Conservation (phyloP, 2,113 vertebrate species). For the Catharus fuscescens region DNA sequence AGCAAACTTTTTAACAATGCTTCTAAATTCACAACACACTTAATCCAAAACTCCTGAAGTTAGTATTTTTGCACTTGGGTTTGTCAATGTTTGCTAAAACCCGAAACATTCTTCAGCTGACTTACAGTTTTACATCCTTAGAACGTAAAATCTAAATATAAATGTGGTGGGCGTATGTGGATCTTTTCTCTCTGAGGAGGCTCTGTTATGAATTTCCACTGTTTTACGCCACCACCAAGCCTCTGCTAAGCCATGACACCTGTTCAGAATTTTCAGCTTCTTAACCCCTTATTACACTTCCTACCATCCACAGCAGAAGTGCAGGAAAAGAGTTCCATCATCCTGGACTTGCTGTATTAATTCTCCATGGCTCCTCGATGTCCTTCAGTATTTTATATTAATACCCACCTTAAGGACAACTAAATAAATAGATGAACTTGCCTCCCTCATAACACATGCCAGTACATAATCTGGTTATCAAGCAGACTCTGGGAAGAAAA, state of each 20-base stretch:
- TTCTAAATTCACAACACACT: not conserved
- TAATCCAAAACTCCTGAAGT: not conserved
- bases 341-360: not conserved
- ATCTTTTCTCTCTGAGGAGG: constrained; percentile 47
- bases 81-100: constrained; percentile 4
- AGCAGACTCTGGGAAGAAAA: not conserved
- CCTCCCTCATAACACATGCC: not conserved
- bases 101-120: not conserved
- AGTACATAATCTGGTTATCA: not conserved
- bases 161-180: constrained; percentile 57
- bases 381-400: not conserved
- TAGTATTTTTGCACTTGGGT: not conserved
- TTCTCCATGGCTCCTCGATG: not conserved
- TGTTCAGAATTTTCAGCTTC: constrained; percentile 65
- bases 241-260: constrained; percentile 42
- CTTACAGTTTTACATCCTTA: constrained; percentile 45
- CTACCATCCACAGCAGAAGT: not conserved
- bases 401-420: not conserved
- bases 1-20: not conserved
- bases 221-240: constrained; percentile 54
- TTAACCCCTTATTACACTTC: constrained; percentile 49
- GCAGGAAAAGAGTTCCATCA: not conserved
- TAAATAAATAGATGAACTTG: not conserved
- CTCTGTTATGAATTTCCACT: constrained; percentile 63
- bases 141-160: constrained; percentile 61